Conservation (phyloP, 2,888 invertebrate species). For the Nezara viridula region DNA sequence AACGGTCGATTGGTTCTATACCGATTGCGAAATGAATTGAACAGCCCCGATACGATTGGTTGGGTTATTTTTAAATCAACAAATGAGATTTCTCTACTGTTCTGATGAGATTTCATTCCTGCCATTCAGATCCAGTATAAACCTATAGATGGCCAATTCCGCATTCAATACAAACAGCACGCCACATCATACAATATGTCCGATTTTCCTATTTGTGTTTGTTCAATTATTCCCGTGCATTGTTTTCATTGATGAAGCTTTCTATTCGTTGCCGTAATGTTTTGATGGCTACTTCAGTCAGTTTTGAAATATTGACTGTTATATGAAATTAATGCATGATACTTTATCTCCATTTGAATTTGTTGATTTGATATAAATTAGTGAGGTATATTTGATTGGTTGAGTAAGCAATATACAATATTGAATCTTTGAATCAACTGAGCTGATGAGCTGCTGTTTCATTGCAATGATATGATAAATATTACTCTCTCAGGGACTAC, state of each 20-base stretch:
- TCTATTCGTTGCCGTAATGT: background rate
- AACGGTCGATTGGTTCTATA: background rate
- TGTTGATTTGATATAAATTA: background rate
- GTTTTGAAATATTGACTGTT: background rate
- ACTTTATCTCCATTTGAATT: background rate
- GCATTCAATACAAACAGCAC: constrained; percentile 9
- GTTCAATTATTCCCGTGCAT: background rate
- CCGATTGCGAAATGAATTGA: constrained; percentile 32
- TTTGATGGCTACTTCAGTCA: background rate
- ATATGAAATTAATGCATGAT: background rate
- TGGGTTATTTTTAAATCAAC: constrained; percentile 33
- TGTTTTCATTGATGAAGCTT: background rate
- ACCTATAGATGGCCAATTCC: background rate
- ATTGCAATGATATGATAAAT: too few species aligned
- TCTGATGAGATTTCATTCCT: constrained; percentile 12
- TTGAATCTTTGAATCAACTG: too few species aligned
- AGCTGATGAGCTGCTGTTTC: too few species aligned
- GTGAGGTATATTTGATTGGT: background rate
- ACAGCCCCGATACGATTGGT: background rate
- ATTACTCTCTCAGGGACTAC: too few species aligned
- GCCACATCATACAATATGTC: background rate
- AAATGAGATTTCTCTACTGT: background rate
- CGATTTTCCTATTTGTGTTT: background rate
- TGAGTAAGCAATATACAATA: too few species aligned
- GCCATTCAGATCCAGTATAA: background rate